phyloP scores from a whole-genome alignment of 2,797 vertebrate species.

The Alauda arvensis region DNA sequence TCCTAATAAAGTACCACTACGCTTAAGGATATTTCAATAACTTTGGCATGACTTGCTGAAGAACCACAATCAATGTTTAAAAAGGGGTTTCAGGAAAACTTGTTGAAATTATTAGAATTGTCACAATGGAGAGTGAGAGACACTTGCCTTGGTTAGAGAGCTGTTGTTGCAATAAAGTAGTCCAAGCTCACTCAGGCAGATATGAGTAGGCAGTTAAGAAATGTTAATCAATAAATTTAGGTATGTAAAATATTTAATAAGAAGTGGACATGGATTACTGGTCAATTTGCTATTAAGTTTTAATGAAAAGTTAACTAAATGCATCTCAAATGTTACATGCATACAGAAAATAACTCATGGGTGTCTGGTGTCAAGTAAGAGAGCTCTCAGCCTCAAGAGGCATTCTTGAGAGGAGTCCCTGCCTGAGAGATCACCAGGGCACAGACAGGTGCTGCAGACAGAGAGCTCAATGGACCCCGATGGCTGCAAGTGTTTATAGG shows the following conservation, averaged over 20 bases:
- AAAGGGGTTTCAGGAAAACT: not conserved
- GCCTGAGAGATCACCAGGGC: accelerated
- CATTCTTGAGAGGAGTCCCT: not conserved
- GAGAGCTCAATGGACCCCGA: not conserved
- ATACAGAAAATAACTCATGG: not conserved
- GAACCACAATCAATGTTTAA: not conserved
- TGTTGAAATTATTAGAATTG: not conserved
- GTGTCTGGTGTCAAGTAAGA: not conserved
- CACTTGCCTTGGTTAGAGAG: not conserved
- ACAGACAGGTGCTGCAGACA: not conserved
- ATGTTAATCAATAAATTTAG: not conserved
- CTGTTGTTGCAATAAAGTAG: not conserved
- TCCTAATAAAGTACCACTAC: not conserved
- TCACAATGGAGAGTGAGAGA: not conserved
- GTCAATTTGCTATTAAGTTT: not conserved
- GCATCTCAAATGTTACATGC: not conserved
- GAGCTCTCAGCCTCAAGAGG: accelerated
- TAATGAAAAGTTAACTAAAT: not conserved
- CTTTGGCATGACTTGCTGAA: not conserved
- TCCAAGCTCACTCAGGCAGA: not conserved
- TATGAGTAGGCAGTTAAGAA: not conserved
- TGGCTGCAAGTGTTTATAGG: not conserved
- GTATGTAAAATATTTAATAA: not conserved
- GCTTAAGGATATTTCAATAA: not conserved
- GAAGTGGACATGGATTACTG: not conserved